Evolutionary conservation across 1,140 invertebrate species (phyloP).

Genomic region (Acromyrmex echinatior): DNA sequence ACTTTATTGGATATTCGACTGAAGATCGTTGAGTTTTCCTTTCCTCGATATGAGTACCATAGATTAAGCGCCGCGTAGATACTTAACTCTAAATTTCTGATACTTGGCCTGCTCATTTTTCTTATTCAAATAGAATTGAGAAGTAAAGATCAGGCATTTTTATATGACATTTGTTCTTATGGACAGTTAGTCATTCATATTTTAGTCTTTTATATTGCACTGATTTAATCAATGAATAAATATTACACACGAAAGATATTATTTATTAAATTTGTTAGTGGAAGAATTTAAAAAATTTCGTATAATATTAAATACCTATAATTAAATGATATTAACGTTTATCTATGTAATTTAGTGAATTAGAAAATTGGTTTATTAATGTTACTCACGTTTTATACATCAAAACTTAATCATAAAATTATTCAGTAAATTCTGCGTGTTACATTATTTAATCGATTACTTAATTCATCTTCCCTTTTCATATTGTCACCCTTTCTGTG

Average conservation of each 20-base stretch:
- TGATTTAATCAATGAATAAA: conserved; percentile 5
- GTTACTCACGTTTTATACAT: background rate
- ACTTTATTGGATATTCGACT: conserved; percentile 57
- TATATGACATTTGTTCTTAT: background rate
- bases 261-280: background rate
- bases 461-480: background rate
- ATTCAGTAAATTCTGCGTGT: background rate
- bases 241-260: background rate
- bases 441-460: conserved; percentile 4
- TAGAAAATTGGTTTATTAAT: background rate
- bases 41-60: conserved; percentile 6
- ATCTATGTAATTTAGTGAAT: background rate
- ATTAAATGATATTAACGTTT: background rate
- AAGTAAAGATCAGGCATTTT: background rate
- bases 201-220: background rate
- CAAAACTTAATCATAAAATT: background rate
- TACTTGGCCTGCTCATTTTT: background rate
- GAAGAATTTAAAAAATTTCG: background rate
- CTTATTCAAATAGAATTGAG: background rate
- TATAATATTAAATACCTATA: too few species aligned
- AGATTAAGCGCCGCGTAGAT: conserved; percentile 17
- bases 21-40: conserved; percentile 12
- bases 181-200: background rate
- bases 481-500: background rate
- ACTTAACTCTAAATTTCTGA: conserved; percentile 11